Evolutionary conservation across 2,113 vertebrate species (phyloP).

Genomic region (Phyllostomus hastatus): DNA sequence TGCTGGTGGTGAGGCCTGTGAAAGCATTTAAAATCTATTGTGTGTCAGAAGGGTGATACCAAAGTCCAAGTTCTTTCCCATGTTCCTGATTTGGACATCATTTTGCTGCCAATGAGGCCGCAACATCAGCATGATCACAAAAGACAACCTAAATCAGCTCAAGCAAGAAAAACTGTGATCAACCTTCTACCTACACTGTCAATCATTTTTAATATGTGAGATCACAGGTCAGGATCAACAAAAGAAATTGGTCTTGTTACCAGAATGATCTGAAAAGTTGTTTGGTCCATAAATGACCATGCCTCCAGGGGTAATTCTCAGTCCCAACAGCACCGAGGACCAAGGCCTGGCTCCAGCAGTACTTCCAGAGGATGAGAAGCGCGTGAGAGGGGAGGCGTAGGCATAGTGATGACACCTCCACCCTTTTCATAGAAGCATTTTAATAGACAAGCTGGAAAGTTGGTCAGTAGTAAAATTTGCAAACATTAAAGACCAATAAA

Average conservation of each 20-base stretch:
- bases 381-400: not conserved
- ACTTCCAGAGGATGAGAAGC: not conserved
- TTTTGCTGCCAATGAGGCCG: not conserved
- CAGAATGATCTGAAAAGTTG: not conserved
- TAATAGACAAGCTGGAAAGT: not conserved
- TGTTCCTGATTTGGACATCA: not conserved
- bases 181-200: not conserved
- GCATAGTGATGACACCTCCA: not conserved
- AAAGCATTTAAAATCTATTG: not conserved
- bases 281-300: not conserved
- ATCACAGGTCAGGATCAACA: not conserved
- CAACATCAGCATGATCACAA: not conserved
- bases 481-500: not conserved
- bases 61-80: not conserved
- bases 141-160: not conserved
- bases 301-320: not conserved
- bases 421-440: not conserved
- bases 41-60: not conserved
- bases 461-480: not conserved
- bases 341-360: too few relatives aligned
- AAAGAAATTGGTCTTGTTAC: not conserved
- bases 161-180: not conserved
- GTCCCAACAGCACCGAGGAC: not conserved
- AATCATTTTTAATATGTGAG: not conserved
- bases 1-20: not conserved